Evolutionary conservation across 2,888 invertebrate species (phyloP).

Genomic region (Endomychus coccineus): DNA sequence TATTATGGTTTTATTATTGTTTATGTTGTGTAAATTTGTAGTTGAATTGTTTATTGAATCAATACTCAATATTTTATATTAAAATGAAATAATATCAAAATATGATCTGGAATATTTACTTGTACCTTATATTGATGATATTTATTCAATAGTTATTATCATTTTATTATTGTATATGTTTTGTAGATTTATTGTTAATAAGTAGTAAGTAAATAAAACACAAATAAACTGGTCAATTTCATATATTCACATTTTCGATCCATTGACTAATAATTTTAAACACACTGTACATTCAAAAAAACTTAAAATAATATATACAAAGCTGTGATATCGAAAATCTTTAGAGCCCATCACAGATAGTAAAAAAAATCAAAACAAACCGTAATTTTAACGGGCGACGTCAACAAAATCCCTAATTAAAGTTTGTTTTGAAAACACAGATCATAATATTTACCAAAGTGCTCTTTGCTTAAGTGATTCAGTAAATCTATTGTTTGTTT

Average conservation of each 20-base stretch:
- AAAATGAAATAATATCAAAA: too few relatives aligned
- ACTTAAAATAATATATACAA: slow-evolving; percentile 43
- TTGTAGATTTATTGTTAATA: too few relatives aligned
- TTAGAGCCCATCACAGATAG: slow-evolving; percentile 30
- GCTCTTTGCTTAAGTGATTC: too few relatives aligned
- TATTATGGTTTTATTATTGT: too few relatives aligned
- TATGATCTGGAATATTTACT: too few relatives aligned
- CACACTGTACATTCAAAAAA: slow-evolving; percentile 45
- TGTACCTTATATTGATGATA: too few relatives aligned
- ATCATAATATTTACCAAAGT: slow-evolving; percentile 27
- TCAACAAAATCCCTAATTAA: slow-evolving; percentile 17
- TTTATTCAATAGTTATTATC: too few relatives aligned
- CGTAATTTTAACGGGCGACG: slow-evolving; percentile 21
- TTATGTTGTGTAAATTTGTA: too few relatives aligned
- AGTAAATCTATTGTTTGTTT: slow-evolving; percentile 14
- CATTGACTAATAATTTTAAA: slow-evolving; percentile 44
- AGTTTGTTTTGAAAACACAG: slow-evolving; percentile 10
- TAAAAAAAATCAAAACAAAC: slow-evolving; percentile 29
- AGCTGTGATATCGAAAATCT: slow-evolving; percentile 32
- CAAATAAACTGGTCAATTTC: slow-evolving; percentile 41
- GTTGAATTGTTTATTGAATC: too few relatives aligned
- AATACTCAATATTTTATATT: too few relatives aligned
- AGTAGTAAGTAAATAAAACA: slow-evolving; percentile 29
- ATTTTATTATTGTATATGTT: too few relatives aligned
- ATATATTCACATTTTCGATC: slow-evolving; percentile 45